phyloP scores from a whole-genome alignment of 2,113 vertebrate species.

The Pogonocichla stellata region DNA sequence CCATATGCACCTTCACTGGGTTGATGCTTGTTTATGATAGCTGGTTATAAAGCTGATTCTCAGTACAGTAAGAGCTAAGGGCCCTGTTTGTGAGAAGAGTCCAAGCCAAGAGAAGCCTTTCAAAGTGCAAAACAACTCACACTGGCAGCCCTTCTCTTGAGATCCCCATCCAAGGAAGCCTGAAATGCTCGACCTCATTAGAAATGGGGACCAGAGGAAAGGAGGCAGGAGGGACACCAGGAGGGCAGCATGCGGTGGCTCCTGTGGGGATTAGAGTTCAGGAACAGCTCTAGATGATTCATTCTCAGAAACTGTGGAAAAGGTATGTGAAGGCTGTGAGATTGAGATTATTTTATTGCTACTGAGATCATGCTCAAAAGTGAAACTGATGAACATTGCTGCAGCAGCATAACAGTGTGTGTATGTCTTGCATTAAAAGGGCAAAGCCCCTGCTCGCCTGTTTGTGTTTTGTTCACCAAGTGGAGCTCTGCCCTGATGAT shows the following conservation, averaged over 20 bases:
- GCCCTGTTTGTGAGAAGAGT: neutral
- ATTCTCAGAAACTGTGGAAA: neutral
- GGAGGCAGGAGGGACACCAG: neutral
- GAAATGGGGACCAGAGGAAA: neutral
- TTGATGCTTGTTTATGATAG: neutral
- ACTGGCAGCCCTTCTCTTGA: neutral
- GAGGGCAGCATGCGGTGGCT: rapidly evolving
- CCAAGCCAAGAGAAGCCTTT: neutral
- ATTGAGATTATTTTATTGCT: neutral
- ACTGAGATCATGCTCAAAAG: neutral
- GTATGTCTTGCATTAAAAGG: neutral
- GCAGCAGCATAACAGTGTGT: rapidly evolving
- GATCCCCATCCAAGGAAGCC: neutral
- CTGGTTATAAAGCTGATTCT: neutral
- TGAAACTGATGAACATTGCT: neutral
- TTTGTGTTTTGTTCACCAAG: neutral
- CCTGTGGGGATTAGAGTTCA: neutral
- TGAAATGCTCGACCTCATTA: neutral
- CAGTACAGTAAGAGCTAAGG: neutral
- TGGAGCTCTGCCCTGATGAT: neutral
- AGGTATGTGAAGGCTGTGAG: neutral
- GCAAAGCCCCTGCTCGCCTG: neutral
- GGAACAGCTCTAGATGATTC: neutral
- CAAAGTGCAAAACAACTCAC: neutral
- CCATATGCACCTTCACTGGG: neutral